A percentile compares a stretch with the other conserved stretches of the same genome.
These are phyloP conservation scores for Felis chaus DNA, from an alignment of 2,113 vertebrate species.

Conservation along the genomic window DNA sequence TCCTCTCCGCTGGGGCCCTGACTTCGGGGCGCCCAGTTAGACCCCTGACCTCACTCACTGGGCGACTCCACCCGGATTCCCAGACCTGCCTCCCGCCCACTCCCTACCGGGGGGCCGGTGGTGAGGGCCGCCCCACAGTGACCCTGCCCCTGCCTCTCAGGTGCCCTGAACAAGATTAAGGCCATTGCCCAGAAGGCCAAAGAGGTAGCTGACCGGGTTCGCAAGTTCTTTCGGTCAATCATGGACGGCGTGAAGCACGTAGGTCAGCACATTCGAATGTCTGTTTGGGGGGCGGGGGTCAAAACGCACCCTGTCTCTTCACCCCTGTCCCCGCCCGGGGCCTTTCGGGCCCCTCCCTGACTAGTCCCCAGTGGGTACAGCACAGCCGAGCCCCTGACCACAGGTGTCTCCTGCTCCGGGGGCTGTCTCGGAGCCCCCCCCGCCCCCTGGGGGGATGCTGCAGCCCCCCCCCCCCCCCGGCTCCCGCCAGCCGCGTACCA, in stretches of 20 bases:
- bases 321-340: background rate
- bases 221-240: constrained; percentile 86
- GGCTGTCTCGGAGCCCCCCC: background rate
- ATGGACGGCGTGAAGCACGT: constrained; percentile 87
- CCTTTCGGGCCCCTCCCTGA: background rate
- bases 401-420: background rate
- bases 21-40: background rate
- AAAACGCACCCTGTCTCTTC: background rate
- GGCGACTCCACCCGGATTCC: background rate
- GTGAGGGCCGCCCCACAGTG: background rate
- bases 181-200: constrained; percentile 87
- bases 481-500: background rate
- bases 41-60: background rate
- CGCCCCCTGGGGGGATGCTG: background rate
- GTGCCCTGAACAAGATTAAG: constrained; percentile 84
- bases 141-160: constrained; percentile 59
- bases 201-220: constrained; percentile 82
- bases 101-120: background rate
- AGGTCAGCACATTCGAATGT: constrained; percentile 80
- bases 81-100: background rate
- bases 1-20: background rate
- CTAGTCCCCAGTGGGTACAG: background rate
- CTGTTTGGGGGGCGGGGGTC: background rate
- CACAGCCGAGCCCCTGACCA: background rate
- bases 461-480: background rate